A percentile compares a stretch with the other conserved stretches of the same genome.
phyloP scores from a whole-genome alignment of 1,140 invertebrate genomes.

The Watersipora subatra region DNA sequence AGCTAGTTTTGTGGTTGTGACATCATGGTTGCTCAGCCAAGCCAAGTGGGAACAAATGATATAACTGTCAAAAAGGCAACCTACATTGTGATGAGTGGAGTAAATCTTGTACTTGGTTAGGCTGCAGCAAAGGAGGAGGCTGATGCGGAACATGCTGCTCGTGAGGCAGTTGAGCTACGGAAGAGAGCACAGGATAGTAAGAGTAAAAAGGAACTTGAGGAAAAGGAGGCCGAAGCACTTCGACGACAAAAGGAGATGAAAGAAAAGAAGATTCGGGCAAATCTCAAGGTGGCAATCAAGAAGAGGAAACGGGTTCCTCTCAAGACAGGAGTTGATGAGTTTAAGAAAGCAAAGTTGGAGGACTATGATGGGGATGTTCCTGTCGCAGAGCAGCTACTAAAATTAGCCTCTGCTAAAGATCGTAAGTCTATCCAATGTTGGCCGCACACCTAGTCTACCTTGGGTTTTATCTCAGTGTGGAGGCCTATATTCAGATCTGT shows the following conservation, averaged over 20 bases:
- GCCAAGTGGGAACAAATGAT: too few species aligned
- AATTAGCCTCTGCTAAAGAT: constrained; percentile 24
- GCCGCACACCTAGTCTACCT: background rate
- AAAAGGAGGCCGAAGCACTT: constrained; percentile 7
- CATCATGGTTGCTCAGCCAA: too few species aligned
- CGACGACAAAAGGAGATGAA: background rate
- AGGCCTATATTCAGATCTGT: too few species aligned
- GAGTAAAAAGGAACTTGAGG: background rate
- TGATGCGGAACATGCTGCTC: background rate
- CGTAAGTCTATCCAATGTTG: constrained; percentile 18
- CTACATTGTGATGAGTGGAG: too few species aligned
- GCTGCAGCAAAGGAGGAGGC: background rate
- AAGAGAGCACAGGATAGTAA: constrained; percentile 12
- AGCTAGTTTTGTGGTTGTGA: too few species aligned
- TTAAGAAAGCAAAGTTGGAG: constrained; percentile 28
- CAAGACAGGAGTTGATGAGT: constrained; percentile 25
- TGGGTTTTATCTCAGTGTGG: too few species aligned
- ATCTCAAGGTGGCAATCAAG: constrained; percentile 34
- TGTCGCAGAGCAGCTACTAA: constrained; percentile 26
- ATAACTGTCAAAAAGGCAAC: too few species aligned
- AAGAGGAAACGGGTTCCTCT: constrained; percentile 22
- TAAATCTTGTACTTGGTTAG: too few species aligned
- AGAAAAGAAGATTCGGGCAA: constrained; percentile 25
- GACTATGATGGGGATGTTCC: constrained; percentile 32
- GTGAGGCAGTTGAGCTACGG: constrained; percentile 11